Evolutionary conservation across 2,113 vertebrate genomes (phyloP).

Genomic region (Nibea coibor): DNA sequence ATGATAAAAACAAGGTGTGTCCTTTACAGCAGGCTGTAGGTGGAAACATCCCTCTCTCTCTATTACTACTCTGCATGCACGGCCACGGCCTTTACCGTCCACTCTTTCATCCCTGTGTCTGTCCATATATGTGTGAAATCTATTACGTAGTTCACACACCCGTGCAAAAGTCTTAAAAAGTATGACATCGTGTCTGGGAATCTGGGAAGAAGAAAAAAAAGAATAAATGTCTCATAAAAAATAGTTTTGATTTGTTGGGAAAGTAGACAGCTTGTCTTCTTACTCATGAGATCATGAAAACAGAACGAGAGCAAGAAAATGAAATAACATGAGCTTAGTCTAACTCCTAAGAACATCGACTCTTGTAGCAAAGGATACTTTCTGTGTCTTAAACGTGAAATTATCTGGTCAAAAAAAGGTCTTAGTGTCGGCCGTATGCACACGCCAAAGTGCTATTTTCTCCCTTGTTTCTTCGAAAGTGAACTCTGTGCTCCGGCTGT

Average conservation of each 20-base stretch:
- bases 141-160: conserved; percentile 12
- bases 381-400: no score
- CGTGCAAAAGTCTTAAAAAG: conserved; percentile 35
- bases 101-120: conserved; percentile 12
- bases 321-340: background rate
- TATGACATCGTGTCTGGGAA: conserved; percentile 66
- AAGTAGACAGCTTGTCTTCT: background rate
- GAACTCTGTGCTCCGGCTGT: conserved; percentile 31
- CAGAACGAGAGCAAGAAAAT: background rate
- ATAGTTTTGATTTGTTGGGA: conserved; percentile 14
- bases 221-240: conserved; percentile 14
- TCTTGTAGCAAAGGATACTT: background rate
- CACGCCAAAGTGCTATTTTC: conserved; percentile 1
- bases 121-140: conserved; percentile 13
- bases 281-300: background rate
- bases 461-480: conserved; percentile 26
- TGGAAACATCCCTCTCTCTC: conserved; percentile 6
- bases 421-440: background rate
- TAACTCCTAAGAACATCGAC: background rate
- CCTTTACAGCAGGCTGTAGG: background rate
- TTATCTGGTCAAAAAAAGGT: background rate
- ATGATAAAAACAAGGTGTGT: conserved; percentile 45
- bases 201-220: background rate
- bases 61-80: background rate
- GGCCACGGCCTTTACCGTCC: background rate